Evolutionary conservation across 2,888 invertebrate genomes (phyloP).

Genomic region (Zaprionus lineosus): DNA sequence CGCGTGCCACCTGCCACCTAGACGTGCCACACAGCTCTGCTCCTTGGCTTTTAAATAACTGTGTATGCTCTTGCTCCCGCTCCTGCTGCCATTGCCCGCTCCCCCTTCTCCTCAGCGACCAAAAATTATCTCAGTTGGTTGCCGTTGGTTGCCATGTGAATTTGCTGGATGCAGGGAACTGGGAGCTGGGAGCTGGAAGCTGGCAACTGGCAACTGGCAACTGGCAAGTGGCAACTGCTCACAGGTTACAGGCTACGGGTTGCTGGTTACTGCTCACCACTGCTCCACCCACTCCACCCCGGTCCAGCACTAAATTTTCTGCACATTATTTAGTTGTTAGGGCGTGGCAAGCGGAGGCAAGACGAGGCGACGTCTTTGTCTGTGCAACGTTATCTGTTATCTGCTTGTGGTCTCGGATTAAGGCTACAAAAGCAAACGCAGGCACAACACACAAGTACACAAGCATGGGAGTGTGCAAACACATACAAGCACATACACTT

Average conservation of each 20-base stretch:
- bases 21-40: not conserved
- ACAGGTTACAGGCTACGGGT: conserved; percentile 1
- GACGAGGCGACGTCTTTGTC: conserved; percentile 46
- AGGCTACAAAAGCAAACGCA: conserved; percentile 43
- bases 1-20: not conserved
- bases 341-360: not conserved
- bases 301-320: conserved; percentile 60
- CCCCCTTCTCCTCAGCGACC: conserved; percentile 6
- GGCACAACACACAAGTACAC: conserved; percentile 17
- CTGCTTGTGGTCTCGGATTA: conserved; percentile 71
- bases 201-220: not conserved
- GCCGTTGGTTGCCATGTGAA: conserved; percentile 42
- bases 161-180: not conserved
- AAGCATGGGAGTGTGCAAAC: too few relatives aligned
- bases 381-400: conserved; percentile 62
- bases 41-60: conserved; percentile 42
- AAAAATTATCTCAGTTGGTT: conserved; percentile 50
- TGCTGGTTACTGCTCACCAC: not conserved
- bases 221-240: too few relatives aligned
- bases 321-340: conserved; percentile 77
- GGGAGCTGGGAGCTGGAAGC: conserved; percentile 6
- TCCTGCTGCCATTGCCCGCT: too few relatives aligned
- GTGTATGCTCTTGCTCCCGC: too few relatives aligned
- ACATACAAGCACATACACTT: conserved; percentile 21
- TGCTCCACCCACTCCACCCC: too few relatives aligned